Evolutionary conservation across 2,113 vertebrate species (phyloP), one percentile per base, ranked within the genome.

Genomic region (Dicrurus megarhynchus): DNA sequence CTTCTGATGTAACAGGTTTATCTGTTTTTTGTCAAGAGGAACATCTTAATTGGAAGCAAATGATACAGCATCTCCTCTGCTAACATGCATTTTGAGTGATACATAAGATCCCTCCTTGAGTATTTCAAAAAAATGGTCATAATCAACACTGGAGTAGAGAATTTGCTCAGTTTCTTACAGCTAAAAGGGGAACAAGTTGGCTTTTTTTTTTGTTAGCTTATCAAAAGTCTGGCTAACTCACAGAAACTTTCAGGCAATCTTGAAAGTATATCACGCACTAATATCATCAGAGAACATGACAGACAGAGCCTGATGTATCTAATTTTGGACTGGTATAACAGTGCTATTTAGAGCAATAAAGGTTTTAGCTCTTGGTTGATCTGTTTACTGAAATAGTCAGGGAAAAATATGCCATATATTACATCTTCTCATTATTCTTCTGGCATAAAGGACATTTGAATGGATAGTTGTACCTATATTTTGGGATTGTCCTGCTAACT

Each of bases 321-420:
- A 94, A 91, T 93, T 94, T 95, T 96, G 75, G 81, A 68, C 41
- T 65, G 35, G 42, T 61, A 35, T 76, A 84, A 82, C 37, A 78
- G 33, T 57, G 26, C 74, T 94, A 63, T 94, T 96, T 90, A 94
- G 55, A 79, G 64, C 59, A 86, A 86, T 77, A 93, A 77, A 87
- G 17, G 19, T 84, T 96, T 92, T 95, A 63, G 89, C 71, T 90
- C n/a, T 69, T 82, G 42, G 37, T 85, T 91, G 79, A 69, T 91
- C 63, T 93, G 81, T 91, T 96, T 96, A 91, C 70, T 83, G 50
- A 93, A 89, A 83, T 35, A 76, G 57, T 82, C 1, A 2, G 50
- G 65, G 60, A 85, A 94, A 94, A 93, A 83, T 65, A 3, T 90
- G 70, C 37, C 57, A 47, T 80, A 15, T 73, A 70, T 79, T 79